phyloP scores from a whole-genome alignment of 1,140 invertebrate species.

The Hirudo medicinalis region DNA sequence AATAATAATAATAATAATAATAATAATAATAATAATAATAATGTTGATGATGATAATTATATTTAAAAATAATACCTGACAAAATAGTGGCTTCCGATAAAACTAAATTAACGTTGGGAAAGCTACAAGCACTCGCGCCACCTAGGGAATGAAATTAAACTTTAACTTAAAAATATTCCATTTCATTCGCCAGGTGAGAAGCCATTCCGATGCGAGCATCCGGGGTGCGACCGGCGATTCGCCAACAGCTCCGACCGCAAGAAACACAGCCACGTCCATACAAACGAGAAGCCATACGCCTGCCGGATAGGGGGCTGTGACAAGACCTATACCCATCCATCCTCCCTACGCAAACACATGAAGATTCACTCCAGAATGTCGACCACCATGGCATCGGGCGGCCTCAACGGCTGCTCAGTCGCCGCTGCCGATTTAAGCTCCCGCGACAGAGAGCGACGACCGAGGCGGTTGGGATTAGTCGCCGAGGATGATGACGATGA shows the following conservation, averaged over 20 bases:
- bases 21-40: no score
- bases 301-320: constrained; percentile 83
- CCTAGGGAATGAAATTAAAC: no score
- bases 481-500: background rate
- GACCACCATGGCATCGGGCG: background rate
- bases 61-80: no score
- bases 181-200: constrained; percentile 62
- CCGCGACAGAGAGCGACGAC: background rate
- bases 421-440: background rate
- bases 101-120: no score
- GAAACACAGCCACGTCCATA: constrained; percentile 94
- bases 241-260: constrained; percentile 92
- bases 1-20: no score
- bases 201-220: constrained; percentile 88
- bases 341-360: constrained; percentile 50
- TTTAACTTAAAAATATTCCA: no score
- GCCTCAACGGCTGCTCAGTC: background rate
- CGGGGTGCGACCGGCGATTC: constrained; percentile 81
- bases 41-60: no score
- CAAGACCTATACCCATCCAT: constrained; percentile 93
- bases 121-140: no score
- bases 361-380: constrained; percentile 15
- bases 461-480: no score
- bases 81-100: no score
- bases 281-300: constrained; percentile 93